Evolutionary conservation across 1,140 invertebrate genomes (phyloP).

Genomic region (Cepaea nemoralis): DNA sequence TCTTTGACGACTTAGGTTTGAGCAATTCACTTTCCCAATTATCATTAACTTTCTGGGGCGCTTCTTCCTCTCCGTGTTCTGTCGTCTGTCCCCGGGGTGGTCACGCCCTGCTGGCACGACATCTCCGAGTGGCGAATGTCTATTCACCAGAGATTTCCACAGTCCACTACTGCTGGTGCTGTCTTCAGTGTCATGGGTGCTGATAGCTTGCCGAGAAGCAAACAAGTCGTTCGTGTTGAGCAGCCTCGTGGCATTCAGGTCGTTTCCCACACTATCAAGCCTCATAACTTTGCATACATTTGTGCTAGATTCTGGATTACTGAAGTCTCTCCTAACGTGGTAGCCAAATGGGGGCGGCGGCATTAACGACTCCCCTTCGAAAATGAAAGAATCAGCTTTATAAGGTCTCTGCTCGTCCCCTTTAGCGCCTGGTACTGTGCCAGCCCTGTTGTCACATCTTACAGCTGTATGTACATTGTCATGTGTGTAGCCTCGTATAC

Average conservation of each 20-base stretch:
- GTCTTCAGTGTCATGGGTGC: background rate
- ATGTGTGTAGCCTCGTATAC: no score
- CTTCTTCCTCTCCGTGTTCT: background rate
- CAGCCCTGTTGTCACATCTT: no score
- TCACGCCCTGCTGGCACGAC: no score
- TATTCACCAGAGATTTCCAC: background rate
- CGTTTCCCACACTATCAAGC: background rate
- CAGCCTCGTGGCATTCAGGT: background rate
- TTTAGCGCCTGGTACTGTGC: no score
- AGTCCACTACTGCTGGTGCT: background rate
- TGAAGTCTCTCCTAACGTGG: background rate
- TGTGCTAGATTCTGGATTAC: background rate
- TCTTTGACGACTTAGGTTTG: background rate
- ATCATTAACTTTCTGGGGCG: background rate
- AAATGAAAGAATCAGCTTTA: no score
- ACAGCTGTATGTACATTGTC: no score
- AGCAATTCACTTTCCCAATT: background rate
- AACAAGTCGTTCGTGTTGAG: background rate
- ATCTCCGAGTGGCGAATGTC: background rate
- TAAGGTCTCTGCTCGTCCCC: no score
- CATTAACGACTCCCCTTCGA: background rate
- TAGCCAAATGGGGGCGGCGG: background rate
- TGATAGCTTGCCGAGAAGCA: background rate
- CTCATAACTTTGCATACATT: background rate
- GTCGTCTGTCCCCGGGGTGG: background rate